phyloP scores from a whole-genome alignment of 1,140 invertebrate genomes.

The Papilio glaucus region DNA sequence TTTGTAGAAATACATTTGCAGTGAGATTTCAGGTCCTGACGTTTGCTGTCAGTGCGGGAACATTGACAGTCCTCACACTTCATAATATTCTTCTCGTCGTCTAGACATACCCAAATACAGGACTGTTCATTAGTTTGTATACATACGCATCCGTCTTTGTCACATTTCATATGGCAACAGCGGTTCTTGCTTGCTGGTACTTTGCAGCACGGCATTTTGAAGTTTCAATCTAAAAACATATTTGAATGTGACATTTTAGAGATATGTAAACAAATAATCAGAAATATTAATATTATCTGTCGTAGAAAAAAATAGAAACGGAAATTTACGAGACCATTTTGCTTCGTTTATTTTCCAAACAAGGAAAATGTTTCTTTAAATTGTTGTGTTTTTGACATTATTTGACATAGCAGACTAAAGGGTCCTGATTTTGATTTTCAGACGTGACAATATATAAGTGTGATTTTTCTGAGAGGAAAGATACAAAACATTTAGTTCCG shows the following conservation, averaged over 20 bases:
- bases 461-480: no score
- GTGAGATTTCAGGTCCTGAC: conserved; percentile 41
- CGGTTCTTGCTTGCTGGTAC: conserved; percentile 44
- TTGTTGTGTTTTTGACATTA: no score
- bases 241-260: not conserved
- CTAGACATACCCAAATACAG: conserved; percentile 49
- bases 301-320: no score
- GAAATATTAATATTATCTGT: no score
- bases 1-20: conserved; percentile 49
- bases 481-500: no score
- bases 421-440: no score
- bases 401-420: no score
- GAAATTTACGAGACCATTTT: no score
- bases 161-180: conserved; percentile 43
- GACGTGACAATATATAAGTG: no score
- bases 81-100: conserved; percentile 48
- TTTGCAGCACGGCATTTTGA: conserved; percentile 57
- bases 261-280: no score
- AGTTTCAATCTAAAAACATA: conserved; percentile 1
- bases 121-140: conserved; percentile 48
- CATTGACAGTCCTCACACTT: conserved; percentile 49
- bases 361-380: no score
- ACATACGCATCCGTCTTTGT: conserved; percentile 50
- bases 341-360: no score
- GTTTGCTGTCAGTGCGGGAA: conserved; percentile 15